Evolutionary conservation across 2,797 vertebrate genomes (phyloP).

Genomic region (Malacoctenus gilli): DNA sequence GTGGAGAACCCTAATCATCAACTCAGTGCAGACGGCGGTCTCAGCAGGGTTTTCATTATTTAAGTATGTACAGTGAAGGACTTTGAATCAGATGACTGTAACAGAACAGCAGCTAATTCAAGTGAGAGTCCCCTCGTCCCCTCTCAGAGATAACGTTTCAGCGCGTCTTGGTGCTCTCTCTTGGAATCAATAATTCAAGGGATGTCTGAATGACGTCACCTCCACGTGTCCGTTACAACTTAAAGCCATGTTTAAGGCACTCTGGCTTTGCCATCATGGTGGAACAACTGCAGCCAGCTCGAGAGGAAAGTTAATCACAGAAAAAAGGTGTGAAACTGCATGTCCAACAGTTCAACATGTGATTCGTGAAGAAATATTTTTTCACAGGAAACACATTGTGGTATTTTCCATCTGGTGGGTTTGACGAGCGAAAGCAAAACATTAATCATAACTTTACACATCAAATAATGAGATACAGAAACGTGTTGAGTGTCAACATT

Average conservation of each 20-base stretch:
- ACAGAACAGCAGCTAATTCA: background rate
- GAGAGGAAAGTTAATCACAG: no score
- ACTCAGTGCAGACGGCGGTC: no score
- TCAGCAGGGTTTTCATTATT: no score
- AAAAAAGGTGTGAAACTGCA: background rate
- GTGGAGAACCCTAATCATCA: no score
- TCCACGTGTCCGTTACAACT: background rate
- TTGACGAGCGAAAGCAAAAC: no score
- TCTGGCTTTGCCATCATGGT: background rate
- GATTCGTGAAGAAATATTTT: background rate
- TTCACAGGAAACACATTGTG: background rate
- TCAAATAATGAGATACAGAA: background rate
- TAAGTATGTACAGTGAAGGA: no score
- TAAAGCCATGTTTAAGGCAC: no score
- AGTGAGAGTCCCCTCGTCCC: background rate
- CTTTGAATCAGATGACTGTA: background rate
- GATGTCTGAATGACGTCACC: background rate
- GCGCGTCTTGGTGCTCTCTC: background rate
- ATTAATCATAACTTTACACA: background rate
- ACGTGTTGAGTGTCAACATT: no score
- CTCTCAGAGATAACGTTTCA: constrained; percentile 11
- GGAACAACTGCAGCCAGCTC: background rate
- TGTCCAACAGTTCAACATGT: background rate
- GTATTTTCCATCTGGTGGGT: background rate
- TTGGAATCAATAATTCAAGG: constrained; percentile 33